Base-by-base conservation (phyloP, 2,113 vertebrate genomes). In the Cariama cristata region DNA sequence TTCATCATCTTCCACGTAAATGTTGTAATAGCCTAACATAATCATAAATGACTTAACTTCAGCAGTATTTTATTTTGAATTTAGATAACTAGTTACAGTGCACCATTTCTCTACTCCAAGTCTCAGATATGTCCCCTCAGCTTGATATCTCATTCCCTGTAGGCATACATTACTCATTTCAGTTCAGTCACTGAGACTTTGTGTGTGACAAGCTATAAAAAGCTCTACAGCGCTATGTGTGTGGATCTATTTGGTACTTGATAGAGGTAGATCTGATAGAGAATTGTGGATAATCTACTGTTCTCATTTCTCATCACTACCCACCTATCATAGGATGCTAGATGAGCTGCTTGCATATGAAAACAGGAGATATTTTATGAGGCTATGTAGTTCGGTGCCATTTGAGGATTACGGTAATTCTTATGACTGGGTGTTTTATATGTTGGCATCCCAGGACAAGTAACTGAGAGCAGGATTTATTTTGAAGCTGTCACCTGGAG, bases 171-270 rank as follows among this genome's bases (percentile, higher is more conserved):
- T 95, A 93, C 85, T 96, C 77, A 71, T 77, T 91, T 87, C 4
- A 5, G 52, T 60, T 86, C 79, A 89, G 90, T 92, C 73, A 81
- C 67, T 55, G 88, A 75, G 82, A 67, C 27, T 93, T 77, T 47
- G 19, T 88, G 60, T 93, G 60, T 93, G 85, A 60, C 92, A 94
- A 84, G 86, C 79, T 91, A 75, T 84, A 84, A 71, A 95, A 95
- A 88, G 16, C 68, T 93, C 63, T 92, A 30, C 32, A 47, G 22
- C 0, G 0, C 18, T n/a, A 5, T 86, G 17, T 69, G 14, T 86
- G 30, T 69, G 63, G 60, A 84, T 89, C 68, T 89, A 8, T 73
- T 60, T 90, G 67, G 67, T 86, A 38, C 80, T 72, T 58, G 53
- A 83, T 33, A 68, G 77, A 92, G 67, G 26, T 38, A 95, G 33